Conservation (phyloP, 2,888 invertebrate genomes). For the Oxystoma pomonae region DNA sequence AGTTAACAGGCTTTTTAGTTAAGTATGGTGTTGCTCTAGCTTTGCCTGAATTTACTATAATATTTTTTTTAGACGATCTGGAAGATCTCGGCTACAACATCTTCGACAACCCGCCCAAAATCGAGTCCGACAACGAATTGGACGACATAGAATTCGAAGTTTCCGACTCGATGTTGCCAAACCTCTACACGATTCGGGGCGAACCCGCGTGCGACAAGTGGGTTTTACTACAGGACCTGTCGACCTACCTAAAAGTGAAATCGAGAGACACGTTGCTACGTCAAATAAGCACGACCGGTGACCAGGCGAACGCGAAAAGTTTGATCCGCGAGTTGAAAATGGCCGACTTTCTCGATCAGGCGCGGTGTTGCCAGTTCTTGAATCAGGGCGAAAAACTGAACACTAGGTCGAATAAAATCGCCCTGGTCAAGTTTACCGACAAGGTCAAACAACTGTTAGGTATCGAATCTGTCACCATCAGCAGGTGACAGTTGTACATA, state of each 20-base stretch:
- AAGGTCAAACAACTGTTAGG: conserved; percentile 77
- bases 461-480: conserved; percentile 71
- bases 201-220: conserved; percentile 67
- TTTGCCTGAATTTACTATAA: too few relatives aligned
- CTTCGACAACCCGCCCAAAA: conserved; percentile 52
- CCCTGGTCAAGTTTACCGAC: conserved; percentile 79
- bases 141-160: conserved; percentile 76
- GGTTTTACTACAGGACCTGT: conserved; percentile 77
- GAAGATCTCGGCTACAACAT: conserved; percentile 58
- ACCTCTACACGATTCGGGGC: conserved; percentile 69
- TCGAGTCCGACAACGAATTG: conserved; percentile 50
- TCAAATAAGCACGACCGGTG: conserved; percentile 53
- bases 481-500: conserved; percentile 49
- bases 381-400: conserved; percentile 77
- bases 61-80: conserved; percentile 39
- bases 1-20: too few relatives aligned
- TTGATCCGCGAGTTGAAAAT: conserved; percentile 68
- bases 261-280: conserved; percentile 75
- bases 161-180: conserved; percentile 74
- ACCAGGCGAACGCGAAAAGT: conserved; percentile 34
- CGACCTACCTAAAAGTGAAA: conserved; percentile 72
- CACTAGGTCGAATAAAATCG: conserved; percentile 74
- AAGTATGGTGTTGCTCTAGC: too few relatives aligned
- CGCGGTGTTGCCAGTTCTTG: conserved; percentile 73
- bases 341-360: conserved; percentile 75